Base-by-base conservation (phyloP, 2,888 invertebrate genomes). In the Patella caerulea region DNA sequence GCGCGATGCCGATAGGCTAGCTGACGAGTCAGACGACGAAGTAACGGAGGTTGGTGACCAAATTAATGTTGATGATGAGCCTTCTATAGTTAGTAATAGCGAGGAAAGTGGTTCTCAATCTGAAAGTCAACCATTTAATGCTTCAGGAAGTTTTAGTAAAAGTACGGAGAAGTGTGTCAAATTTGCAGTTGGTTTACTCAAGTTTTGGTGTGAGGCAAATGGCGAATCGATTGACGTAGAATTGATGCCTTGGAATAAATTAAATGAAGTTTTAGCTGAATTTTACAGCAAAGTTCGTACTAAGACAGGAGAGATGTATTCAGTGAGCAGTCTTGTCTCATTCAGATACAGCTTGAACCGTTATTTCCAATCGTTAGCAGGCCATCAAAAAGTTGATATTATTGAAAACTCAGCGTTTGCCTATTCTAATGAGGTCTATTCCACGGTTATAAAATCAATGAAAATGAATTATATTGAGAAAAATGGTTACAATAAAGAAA, bases 401-500 rank as follows among this genome's bases (percentile, higher is more conserved):
- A 65, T 65, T 65, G 65, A 65, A 65, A 65, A 65, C 9, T 3
- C 19, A 4, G 65, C 19, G 14, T 65, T 65, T 65, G 19, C 24
- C 65, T 24, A 65, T 24, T 65, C 12, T 24, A 65, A 65, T 65
- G 65, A 65, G 14, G 24, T 65, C 19, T 65, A 24, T 14, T 24
- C 19, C 19, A 65, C 65, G 14, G 65, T 65, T 65, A 24, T 65
- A 19, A 65, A 65, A 65, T 65, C 65, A 24, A 24, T 65, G 65
- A 65, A 65, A 65, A 19, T 76, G 9, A 76, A 34, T 52, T 15
- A 24, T 65, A 59, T 65, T n/a, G 72, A 71, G 5, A 72, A 71
- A 52, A 59, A 72, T 53, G 73, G 73, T 53, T 69, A 72, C 45
- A 69, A 72, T n/a, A 55, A 56, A 69, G 15, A 45, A 71, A 71